Evolutionary conservation across 2,113 vertebrate genomes (phyloP).

Genomic region (Diadophis punctatus): DNA sequence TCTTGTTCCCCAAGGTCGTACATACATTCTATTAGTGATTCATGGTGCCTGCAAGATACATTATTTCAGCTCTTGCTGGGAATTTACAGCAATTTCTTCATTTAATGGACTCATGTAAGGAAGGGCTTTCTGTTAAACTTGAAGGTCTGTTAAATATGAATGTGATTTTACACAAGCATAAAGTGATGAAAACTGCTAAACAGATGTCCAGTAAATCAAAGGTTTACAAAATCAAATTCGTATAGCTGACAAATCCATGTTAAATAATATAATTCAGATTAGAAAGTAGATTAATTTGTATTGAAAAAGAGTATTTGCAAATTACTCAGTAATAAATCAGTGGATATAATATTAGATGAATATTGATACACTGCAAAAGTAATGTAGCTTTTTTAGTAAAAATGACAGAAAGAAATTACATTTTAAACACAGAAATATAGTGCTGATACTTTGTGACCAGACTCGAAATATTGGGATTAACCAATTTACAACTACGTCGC

Average conservation of each 20-base stretch:
- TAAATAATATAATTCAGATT: neutral
- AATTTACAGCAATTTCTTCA: neutral
- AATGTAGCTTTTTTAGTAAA: neutral
- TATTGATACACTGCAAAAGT: conserved; percentile 27
- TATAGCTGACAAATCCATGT: conserved; percentile 23
- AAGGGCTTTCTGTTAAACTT: neutral
- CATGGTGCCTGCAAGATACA: conserved; percentile 15
- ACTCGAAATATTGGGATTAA: too few relatives aligned
- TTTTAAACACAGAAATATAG: neutral
- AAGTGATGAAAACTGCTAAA: neutral
- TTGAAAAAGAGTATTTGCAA: conserved; percentile 8
- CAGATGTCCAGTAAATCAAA: neutral
- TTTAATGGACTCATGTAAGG: neutral
- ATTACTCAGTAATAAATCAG: conserved; percentile 25
- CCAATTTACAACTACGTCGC: too few relatives aligned
- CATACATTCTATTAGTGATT: neutral
- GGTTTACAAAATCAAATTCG: conserved; percentile 8
- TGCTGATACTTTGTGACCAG: too few relatives aligned
- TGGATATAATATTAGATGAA: rapidly evolving
- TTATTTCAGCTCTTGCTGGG: neutral
- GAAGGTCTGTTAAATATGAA: neutral
- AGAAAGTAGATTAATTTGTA: conserved; percentile 26
- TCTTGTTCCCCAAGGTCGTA: neutral
- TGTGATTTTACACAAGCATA: neutral
- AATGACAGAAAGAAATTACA: neutral